Evolutionary conservation across 2,888 invertebrate genomes (phyloP), one percentile per base, ranked within the genome.

Genomic region (Orthonychiurus folsomi): DNA sequence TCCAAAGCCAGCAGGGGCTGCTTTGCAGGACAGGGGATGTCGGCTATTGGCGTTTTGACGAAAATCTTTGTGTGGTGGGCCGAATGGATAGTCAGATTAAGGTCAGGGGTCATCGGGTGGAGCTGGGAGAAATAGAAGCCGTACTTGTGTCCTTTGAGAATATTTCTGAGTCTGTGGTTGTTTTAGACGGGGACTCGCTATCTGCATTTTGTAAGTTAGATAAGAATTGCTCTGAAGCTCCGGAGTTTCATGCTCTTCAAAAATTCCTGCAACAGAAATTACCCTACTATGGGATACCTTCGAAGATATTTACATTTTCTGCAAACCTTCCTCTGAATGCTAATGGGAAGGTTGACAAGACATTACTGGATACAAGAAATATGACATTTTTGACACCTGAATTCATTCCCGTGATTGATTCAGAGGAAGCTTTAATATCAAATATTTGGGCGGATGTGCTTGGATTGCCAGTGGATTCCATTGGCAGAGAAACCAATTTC

Each of bases 91-190:
- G 89, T 0, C 92, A 92, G 76, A 82, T 87, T 48, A 93, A 91
- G 80, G 85, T 90, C 61, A 81, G 91, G 54, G 93, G 93, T 0
- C 89, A 93, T 74, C 80, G 92, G 12, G 89, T 93, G 0, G 91
- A 93, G 75, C 79, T 92, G 56, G 82, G 84, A 1, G 93, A 93
- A 79, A 86, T 93, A 1, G 91, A 93, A 73, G 84, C 84, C 64
- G 86, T 86, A 3, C 5, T 52, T 5, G 15, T 37, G 37, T 5
- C 9, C 15, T 37, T 37, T 37, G 9, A 5, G 37, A 37, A 37
- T 37, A 37, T 37, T 37, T 15, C 15, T 37, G 37, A 37, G 15
- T 9, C 37, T 5, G 37, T 37, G 15, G 37, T 37, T 37, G 5
- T 37, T 9, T 15, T 37, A 5, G 9, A 37, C 5, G 37, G 37